Evolutionary conservation across 1,140 invertebrate species (phyloP).

Genomic region (Drosophila bifasciata): DNA sequence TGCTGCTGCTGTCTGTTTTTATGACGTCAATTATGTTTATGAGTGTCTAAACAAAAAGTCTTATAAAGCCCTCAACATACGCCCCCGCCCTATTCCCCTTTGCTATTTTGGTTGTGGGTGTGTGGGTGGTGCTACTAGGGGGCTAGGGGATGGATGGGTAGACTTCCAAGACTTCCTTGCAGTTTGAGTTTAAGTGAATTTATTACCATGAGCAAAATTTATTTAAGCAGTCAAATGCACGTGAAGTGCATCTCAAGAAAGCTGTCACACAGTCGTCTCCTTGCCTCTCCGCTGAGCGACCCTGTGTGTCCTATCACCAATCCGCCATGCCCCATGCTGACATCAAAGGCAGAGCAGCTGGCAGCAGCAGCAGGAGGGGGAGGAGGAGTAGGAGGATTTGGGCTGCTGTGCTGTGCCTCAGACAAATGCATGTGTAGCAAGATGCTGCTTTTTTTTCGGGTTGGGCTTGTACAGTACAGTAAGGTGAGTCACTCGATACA

Average conservation of each 20-base stretch:
- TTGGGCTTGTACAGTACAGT: neutral
- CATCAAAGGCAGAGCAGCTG: constrained; percentile 9
- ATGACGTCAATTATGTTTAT: constrained; percentile 82
- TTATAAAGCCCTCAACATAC: constrained; percentile 64
- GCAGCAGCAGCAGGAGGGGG: no score
- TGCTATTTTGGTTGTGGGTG: constrained; percentile 24
- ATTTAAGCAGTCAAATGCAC: constrained; percentile 82
- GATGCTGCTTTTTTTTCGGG: constrained; percentile 33
- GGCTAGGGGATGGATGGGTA: neutral
- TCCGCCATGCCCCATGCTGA: neutral
- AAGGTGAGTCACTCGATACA: constrained; percentile 10
- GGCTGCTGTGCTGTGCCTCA: constrained; percentile 7
- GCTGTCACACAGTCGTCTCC: constrained; percentile 59
- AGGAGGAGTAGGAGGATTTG: no score
- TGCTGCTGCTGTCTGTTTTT: constrained; percentile 66
- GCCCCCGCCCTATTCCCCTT: constrained; percentile 41
- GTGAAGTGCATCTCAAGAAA: constrained; percentile 78
- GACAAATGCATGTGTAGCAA: constrained; percentile 49
- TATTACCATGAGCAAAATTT: constrained; percentile 81
- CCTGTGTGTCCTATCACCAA: no score
- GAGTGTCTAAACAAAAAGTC: constrained; percentile 82
- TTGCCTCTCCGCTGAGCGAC: neutral
- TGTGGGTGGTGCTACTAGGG: neutral
- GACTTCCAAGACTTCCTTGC: constrained; percentile 8
- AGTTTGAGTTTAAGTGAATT: constrained; percentile 81